Percentiles rank a stretch among this genome's conserved stretches.
These are phyloP conservation scores for Crocallis elinguaria DNA, from an alignment of 2,888 invertebrate genomes.

Conservation along the genomic window DNA sequence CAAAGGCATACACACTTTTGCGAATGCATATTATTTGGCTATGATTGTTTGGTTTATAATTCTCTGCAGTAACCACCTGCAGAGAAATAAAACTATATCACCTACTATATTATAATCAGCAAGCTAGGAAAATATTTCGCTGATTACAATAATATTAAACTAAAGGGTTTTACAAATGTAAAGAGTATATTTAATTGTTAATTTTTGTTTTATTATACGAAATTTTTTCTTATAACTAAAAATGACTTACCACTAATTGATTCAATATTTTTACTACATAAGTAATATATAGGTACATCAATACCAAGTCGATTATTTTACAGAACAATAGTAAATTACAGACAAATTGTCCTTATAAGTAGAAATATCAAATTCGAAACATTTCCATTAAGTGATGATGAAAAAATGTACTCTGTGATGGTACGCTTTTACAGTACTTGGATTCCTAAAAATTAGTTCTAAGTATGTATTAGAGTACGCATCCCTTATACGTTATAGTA, in stretches of 20 bases:
- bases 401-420: conserved; percentile 37
- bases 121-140: too few relatives aligned
- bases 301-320: conserved; percentile 57
- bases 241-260: conserved; percentile 66
- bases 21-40: too few relatives aligned
- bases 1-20: too few relatives aligned
- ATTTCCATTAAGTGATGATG: conserved; percentile 48
- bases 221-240: conserved; percentile 67
- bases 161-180: neutral
- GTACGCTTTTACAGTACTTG: conserved; percentile 41
- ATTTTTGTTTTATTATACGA: conserved; percentile 58
- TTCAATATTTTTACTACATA: conserved; percentile 68
- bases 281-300: conserved; percentile 49
- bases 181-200: neutral
- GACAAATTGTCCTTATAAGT: conserved; percentile 54
- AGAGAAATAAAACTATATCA: too few relatives aligned
- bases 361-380: conserved; percentile 63
- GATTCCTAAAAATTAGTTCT: conserved; percentile 44
- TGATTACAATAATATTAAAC: too few relatives aligned
- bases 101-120: too few relatives aligned
- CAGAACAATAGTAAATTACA: conserved; percentile 47
- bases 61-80: too few relatives aligned
- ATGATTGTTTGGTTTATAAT: too few relatives aligned
- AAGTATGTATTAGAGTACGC: conserved; percentile 46
- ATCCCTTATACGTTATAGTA: conserved; percentile 50